Evolutionary conservation across 2,888 invertebrate species (phyloP).

Genomic region (Spilosoma lubricipeda): DNA sequence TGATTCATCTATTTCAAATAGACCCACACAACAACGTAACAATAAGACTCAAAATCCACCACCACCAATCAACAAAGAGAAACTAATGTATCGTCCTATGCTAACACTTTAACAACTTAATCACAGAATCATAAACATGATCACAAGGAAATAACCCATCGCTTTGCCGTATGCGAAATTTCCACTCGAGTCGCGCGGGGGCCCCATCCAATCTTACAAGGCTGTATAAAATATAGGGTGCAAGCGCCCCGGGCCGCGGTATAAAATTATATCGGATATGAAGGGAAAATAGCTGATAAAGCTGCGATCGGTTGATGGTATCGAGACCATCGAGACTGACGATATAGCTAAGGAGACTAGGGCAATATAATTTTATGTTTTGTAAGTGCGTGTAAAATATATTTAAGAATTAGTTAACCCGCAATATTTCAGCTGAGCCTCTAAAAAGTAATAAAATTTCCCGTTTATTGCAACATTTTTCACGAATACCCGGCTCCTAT

Average conservation of each 20-base stretch:
- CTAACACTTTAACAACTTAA: conserved; percentile 25
- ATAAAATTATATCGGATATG: conserved; percentile 65
- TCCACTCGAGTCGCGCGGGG: conserved; percentile 62
- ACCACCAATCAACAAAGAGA: not conserved
- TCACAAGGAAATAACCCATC: conserved; percentile 50
- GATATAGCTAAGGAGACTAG: conserved; percentile 30
- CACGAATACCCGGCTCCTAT: too few relatives aligned
- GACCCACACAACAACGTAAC: not conserved
- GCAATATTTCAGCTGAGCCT: too few relatives aligned
- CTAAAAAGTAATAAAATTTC: too few relatives aligned
- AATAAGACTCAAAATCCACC: not conserved
- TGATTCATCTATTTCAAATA: not conserved
- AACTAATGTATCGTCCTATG: not conserved
- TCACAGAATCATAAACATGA: conserved; percentile 35
- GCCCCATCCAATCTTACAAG: conserved; percentile 63
- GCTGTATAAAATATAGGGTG: conserved; percentile 70
- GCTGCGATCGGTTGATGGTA: conserved; percentile 54
- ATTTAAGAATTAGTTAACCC: not conserved
- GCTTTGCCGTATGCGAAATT: conserved; percentile 66
- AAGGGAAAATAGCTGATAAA: conserved; percentile 66
- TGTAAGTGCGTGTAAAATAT: not conserved
- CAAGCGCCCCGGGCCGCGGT: conserved; percentile 55
- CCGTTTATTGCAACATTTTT: too few relatives aligned
- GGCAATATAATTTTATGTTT: not conserved
- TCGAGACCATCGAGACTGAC: conserved; percentile 48